Evolutionary conservation across 2,888 invertebrate species (phyloP).

Genomic region (Sphaerophoria rueppellii): DNA sequence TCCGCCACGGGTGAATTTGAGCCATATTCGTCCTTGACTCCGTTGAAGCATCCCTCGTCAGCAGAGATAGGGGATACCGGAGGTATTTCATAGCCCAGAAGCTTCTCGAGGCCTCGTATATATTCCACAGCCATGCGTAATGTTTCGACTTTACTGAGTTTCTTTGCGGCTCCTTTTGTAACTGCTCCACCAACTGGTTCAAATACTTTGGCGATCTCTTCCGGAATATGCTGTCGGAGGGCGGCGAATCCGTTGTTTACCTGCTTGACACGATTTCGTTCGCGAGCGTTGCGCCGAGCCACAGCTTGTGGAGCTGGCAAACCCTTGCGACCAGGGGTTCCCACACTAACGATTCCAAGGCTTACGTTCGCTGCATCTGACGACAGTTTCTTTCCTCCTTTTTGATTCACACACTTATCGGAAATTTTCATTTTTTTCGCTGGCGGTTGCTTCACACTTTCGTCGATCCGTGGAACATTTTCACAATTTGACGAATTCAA

Average conservation of each 20-base stretch:
- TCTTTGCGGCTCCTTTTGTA: slow-evolving; percentile 87
- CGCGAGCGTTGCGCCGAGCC: slow-evolving; percentile 94
- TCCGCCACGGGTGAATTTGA: slow-evolving; percentile 76
- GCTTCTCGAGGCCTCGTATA: slow-evolving; percentile 90
- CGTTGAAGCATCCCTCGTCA: slow-evolving; percentile 79
- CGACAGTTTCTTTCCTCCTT: slow-evolving; percentile 30
- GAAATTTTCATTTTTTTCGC: slow-evolving; percentile 61
- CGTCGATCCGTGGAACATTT: slow-evolving; percentile 20
- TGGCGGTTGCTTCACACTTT: slow-evolving; percentile 44
- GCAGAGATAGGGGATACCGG: slow-evolving; percentile 61
- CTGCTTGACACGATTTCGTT: slow-evolving; percentile 95
- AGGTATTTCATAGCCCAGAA: slow-evolving; percentile 86
- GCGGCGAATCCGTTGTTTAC: slow-evolving; percentile 95
- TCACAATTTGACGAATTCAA: slow-evolving; percentile 72
- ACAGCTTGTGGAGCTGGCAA: slow-evolving; percentile 90
- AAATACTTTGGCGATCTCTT: slow-evolving; percentile 88
- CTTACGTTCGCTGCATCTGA: background rate
- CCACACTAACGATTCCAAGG: slow-evolving; percentile 24
- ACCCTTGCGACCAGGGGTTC: slow-evolving; percentile 80
- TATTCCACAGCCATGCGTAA: slow-evolving; percentile 95
- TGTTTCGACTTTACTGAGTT: slow-evolving; percentile 94
- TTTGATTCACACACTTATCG: slow-evolving; percentile 31
- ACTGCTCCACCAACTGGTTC: slow-evolving; percentile 85
- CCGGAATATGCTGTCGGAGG: slow-evolving; percentile 93
- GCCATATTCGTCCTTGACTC: slow-evolving; percentile 80